Base-by-base conservation (phyloP, 2,113 vertebrate species). In the Anolis carolinensis region DNA sequence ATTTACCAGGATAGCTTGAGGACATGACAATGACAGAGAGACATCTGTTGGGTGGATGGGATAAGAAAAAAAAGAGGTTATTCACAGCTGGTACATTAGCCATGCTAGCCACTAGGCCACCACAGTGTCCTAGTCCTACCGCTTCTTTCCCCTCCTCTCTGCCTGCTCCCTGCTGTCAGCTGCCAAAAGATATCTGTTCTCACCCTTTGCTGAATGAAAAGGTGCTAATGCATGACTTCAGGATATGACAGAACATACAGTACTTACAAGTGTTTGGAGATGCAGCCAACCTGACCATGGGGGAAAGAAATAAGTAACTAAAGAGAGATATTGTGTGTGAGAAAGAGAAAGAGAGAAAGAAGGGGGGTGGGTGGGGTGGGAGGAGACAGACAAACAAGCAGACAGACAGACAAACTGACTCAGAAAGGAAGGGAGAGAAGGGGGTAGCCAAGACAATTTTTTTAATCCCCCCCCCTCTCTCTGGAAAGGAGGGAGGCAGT, bases 101-200 rank as follows among this genome's bases (percentile, higher is more conserved):
- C 95, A 95, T 93, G 94, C 91, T 96, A 95, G 95, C 96, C 96
- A 96, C 96, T 94, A 95, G 95, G 90, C 95, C 96, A 96, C 94
- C 90, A 92, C 87, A 63, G 84, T 96, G 95, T 96, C 96, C 95
- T 96, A 90, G 85, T 93, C 95, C 94, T 94, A 92, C 83, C 89
- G 92, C 91, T 94, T 95, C 94, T 85, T 94, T 94, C 93, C 93
- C 88, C 82, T 95, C 87, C 86, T 89, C 77, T 95, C 93, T 95
- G 93, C 94, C 93, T 95, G 93, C 91, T 92, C 95, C 95, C 96
- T 96, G 95, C 96, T 96, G 95, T 96, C 94, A 95, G 94, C 97
- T 98, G 98, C 97, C 97, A 97, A 96, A 94, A 96, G 96, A 95
- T 96, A 97, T 98, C 97, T 97, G 97, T 98, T 98, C 97, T 97